Evolutionary conservation across 1,140 invertebrate species (phyloP), one percentile per base, ranked within the genome.

Genomic region (Monochamus saltuarius): DNA sequence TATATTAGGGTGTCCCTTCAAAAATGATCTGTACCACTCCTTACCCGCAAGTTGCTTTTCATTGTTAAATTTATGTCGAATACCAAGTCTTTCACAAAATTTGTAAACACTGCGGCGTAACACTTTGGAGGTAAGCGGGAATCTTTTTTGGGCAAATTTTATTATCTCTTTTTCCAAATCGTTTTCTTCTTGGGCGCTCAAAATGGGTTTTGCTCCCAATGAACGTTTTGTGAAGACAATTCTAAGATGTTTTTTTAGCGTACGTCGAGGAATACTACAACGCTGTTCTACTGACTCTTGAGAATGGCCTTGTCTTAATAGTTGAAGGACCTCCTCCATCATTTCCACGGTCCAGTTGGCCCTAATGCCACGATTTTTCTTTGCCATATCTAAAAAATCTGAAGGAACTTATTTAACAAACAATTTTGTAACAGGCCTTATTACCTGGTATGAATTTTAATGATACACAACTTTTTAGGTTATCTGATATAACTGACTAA

Each of bases 231-330:
- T 50, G 34, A 22, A 50, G n/a, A 19, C 19, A 42, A 36, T 56
- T 61, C 60, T 64, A 4, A 59, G 40, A 34, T 64, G 62, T 50
- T 64, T 60, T 36, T 56, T 53, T 8, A 64, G 19, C 14, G 57
- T 64, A 2, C 42, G 47, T 19, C 61, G 40, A 39, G 62, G 58
- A 46, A 64, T 64, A 35, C 46, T 46, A 59, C 52, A 40, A 13
- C 45, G 43, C 19, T 54, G 19, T 49, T 51, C 45, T 35, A 64
- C 58, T 4, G 36, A 60, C 49, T 55, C 40, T 56, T 64, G 61
- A 14, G 40, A 47, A 54, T 64, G 36, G 7, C 51, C 57, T 29
- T 52, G 42, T 22, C 46, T 22, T 38, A 60, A 29, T 13, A 64
- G 50, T 40, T 47, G 19, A 7, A 64, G 57, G n/a, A 50, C 57